These are phyloP conservation scores for Lottia scabra DNA, from an alignment of 2,888 invertebrate genomes.

Conservation along the genomic window DNA sequence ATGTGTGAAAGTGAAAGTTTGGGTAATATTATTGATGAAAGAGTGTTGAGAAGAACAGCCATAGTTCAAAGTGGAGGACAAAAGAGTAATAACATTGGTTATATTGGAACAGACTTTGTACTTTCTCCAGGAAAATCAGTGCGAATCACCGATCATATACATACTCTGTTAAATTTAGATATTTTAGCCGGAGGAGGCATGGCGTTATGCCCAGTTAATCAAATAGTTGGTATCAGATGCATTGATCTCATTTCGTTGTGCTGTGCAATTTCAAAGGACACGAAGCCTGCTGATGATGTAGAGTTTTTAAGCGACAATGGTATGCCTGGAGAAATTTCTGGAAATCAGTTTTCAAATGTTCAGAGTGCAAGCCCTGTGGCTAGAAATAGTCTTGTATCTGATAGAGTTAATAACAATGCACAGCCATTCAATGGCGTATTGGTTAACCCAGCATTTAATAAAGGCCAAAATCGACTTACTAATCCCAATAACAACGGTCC, in stretches of 20 bases:
- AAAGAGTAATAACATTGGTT: background rate
- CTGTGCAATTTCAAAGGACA: background rate
- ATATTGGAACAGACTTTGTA: background rate
- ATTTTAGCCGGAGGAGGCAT: background rate
- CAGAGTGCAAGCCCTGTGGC: no score
- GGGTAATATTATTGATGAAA: background rate
- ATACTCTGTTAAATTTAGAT: background rate
- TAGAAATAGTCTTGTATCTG: no score
- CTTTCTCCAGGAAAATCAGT: background rate
- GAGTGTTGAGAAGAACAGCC: background rate
- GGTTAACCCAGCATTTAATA: no score
- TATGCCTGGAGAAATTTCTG: no score
- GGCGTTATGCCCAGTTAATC: background rate
- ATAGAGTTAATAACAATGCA: no score
- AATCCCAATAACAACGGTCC: no score
- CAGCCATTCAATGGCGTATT: no score
- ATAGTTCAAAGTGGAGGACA: background rate
- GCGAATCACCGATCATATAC: background rate
- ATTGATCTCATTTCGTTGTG: background rate
- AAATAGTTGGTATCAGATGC: background rate
- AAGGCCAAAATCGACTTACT: no score
- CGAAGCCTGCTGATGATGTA: background rate
- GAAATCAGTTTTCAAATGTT: no score
- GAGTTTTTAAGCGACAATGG: no score
- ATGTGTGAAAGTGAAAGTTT: conserved; percentile 1